These are phyloP conservation scores for Notocelia uddmanniana DNA, from an alignment of 2,888 invertebrate species.

Conservation along the genomic window DNA sequence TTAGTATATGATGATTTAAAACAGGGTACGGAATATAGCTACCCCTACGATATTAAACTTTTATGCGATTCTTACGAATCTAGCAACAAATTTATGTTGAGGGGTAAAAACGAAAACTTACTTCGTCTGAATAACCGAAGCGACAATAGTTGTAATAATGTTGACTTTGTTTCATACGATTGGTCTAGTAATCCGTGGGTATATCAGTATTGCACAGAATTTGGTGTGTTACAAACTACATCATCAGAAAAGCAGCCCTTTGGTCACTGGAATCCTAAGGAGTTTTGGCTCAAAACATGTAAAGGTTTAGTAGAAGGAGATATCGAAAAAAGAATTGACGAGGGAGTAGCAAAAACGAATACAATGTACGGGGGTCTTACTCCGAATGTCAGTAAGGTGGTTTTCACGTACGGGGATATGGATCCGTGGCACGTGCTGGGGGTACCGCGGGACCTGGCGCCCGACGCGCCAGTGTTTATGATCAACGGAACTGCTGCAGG, in stretches of 20 bases:
- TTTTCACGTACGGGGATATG: slow-evolving; percentile 86
- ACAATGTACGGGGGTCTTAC: slow-evolving; percentile 44
- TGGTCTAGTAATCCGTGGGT: slow-evolving; percentile 86
- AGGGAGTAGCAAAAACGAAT: slow-evolving; percentile 74
- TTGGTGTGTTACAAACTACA: slow-evolving; percentile 90
- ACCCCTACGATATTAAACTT: too few species aligned
- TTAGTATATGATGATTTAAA: too few species aligned
- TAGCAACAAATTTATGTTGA: too few species aligned
- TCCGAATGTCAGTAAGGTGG: slow-evolving; percentile 82
- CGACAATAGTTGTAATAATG: too few species aligned
- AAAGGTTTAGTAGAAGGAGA: slow-evolving; percentile 72
- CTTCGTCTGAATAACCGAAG: too few species aligned
- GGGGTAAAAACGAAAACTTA: too few species aligned
- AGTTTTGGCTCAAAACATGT: slow-evolving; percentile 74
- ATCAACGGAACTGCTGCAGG: neutral
- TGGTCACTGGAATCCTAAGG: slow-evolving; percentile 74
- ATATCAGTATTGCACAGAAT: slow-evolving; percentile 92
- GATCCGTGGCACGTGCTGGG: slow-evolving; percentile 87
- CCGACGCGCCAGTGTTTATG: neutral
- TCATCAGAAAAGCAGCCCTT: slow-evolving; percentile 86
- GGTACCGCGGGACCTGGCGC: neutral
- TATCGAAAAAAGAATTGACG: slow-evolving; percentile 66
- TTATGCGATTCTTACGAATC: too few species aligned
- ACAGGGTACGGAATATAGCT: too few species aligned
- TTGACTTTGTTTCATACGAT: too few species aligned